These are phyloP conservation scores for Lingula anatina DNA, from an alignment of 2,888 invertebrate species.

Conservation along the genomic window DNA sequence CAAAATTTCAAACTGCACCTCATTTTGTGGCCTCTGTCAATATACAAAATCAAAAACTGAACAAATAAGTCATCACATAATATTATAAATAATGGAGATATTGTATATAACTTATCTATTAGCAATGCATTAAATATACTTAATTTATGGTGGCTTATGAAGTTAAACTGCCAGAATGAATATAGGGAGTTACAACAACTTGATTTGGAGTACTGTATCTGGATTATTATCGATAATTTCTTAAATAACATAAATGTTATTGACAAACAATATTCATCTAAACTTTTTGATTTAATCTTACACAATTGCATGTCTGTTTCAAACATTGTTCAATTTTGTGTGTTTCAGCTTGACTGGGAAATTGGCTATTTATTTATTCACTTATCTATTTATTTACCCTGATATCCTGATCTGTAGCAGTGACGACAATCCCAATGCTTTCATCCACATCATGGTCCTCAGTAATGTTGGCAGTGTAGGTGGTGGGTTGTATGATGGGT, in stretches of 20 bases:
- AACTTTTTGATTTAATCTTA: too few relatives aligned
- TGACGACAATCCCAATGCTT: conserved; percentile 24
- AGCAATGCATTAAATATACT: too few relatives aligned
- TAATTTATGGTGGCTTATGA: too few relatives aligned
- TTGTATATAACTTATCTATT: too few relatives aligned
- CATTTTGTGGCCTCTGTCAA: conserved; percentile 40
- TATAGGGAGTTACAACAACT: too few relatives aligned
- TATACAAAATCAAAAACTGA: background rate
- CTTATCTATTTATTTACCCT: conserved; percentile 17
- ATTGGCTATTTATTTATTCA: too few relatives aligned
- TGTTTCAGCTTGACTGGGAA: too few relatives aligned
- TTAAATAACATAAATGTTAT: background rate
- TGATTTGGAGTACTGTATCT: too few relatives aligned
- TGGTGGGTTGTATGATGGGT: conserved; percentile 18
- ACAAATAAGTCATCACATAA: background rate
- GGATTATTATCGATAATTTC: too few relatives aligned
- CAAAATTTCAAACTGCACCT: conserved; percentile 28
- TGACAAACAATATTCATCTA: background rate
- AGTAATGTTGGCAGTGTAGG: conserved; percentile 15
- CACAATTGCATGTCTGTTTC: too few relatives aligned
- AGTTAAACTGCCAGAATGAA: too few relatives aligned
- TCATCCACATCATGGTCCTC: conserved; percentile 30
- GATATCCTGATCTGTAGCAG: conserved; percentile 29
- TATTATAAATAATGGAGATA: background rate
- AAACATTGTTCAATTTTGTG: too few relatives aligned